Evolutionary conservation across 1,140 invertebrate species (phyloP), one percentile per base, ranked within the genome.

Genomic region (Drosophila bifasciata): DNA sequence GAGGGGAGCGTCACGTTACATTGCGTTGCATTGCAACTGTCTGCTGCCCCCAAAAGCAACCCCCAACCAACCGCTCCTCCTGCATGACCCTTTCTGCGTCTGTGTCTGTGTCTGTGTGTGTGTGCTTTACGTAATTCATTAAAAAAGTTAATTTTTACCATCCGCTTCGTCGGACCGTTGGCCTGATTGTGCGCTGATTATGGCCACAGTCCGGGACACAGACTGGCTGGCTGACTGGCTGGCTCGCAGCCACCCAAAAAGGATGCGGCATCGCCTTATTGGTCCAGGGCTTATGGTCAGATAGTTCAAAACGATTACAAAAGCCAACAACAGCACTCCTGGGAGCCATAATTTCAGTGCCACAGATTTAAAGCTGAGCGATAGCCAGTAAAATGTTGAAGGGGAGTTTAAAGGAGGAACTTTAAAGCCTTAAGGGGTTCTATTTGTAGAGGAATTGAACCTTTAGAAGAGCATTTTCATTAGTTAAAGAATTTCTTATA

Each of bases 71-170:
- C 21, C 52, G 19, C 21, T 21, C 49, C 39, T 11, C 13, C 21
- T 3, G 8, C 9, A 1, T 53, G 19, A 8, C 11, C 32, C n/a
- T 44, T 4, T 7, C 11, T 48, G 25, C 55, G 28, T 9, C 8
- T 32, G 21, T 23, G 21, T n/a, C n/a, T n/a, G 21, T 0, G 19
- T 5, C 5, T 5, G 23, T 25, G 28, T 36, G 3, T 36, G 32
- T 36, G 11, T 36, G 32, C 5, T 36, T 36, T 57, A 80, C 63
- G 83, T 74, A 81, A 86, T 86, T 86, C 77, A 86, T 86, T 86
- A 86, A 86, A 86, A 86, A 81, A 86, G 81, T 86, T 86, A 86
- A 86, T 84, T 86, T 88, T 68, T 61, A 76, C 81, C 83, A 86
- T 86, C 81, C 81, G 81, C 73, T 61, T 58, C 39, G 45, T 59